phyloP scores from a whole-genome alignment of 2,113 vertebrate genomes.

The Mustelus asterias region DNA sequence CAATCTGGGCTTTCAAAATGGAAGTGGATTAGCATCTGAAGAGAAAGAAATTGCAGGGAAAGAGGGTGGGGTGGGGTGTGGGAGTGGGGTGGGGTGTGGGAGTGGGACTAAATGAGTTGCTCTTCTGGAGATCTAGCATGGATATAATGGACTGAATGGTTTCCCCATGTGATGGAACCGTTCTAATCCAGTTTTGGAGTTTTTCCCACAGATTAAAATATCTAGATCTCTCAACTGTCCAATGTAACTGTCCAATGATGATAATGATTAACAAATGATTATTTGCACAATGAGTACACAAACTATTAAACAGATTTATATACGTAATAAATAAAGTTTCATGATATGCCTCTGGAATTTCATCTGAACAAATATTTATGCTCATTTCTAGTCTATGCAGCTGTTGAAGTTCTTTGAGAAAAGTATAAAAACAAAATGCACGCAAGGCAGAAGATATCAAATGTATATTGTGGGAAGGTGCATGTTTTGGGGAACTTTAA shows the following conservation, averaged over 20 bases:
- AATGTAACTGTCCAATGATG: not conserved
- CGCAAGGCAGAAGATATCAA: not conserved
- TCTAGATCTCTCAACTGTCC: not conserved
- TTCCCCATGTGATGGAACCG: not conserved
- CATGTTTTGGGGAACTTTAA: not conserved
- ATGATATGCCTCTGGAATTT: not conserved
- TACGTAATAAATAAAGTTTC: constrained; percentile 13
- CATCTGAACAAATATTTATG: constrained; percentile 26
- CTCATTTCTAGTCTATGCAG: constrained; percentile 10
- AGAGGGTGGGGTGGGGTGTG: not conserved
- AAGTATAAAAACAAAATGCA: not conserved
- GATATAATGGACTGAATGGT: not conserved
- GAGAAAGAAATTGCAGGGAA: not conserved
- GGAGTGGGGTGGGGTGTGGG: not conserved
- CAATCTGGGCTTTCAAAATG: not conserved
- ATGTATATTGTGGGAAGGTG: not conserved
- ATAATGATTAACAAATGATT: constrained; percentile 8
- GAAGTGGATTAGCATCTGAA: not conserved
- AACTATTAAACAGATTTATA: constrained; percentile 20
- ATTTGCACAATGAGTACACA: not conserved
- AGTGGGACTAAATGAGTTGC: not conserved
- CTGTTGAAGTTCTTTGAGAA: not conserved
- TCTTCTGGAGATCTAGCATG: not conserved
- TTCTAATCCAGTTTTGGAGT: not conserved
- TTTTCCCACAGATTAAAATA: not conserved